phyloP scores from a whole-genome alignment of 2,888 invertebrate genomes.

The Fabriciana adippe region DNA sequence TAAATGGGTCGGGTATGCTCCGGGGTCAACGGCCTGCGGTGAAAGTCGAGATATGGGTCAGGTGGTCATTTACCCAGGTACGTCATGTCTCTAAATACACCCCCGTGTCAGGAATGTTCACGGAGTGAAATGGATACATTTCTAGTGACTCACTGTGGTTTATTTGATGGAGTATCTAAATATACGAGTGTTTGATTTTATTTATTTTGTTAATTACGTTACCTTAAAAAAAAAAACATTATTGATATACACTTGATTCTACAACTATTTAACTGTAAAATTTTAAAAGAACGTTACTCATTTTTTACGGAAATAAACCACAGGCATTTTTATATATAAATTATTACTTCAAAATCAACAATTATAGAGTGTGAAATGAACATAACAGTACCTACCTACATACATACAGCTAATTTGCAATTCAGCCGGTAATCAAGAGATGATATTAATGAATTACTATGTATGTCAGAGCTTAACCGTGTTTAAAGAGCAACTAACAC shows the following conservation, averaged over 20 bases:
- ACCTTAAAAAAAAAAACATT: too few species aligned
- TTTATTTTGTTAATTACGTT: neutral
- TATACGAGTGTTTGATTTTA: conserved; percentile 13
- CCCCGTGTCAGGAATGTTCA: conserved; percentile 31
- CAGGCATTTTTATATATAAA: neutral
- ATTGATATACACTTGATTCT: too few species aligned
- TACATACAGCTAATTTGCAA: conserved; percentile 27
- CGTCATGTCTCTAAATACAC: conserved; percentile 39
- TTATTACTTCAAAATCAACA: conserved; percentile 20
- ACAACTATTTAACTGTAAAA: neutral
- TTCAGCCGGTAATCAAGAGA: conserved; percentile 27
- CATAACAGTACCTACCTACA: conserved; percentile 22
- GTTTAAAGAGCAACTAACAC: conserved; percentile 37
- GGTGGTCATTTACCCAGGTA: conserved; percentile 79
- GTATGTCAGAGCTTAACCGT: conserved; percentile 41
- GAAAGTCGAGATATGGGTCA: conserved; percentile 80
- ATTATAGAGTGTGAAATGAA: conserved; percentile 21
- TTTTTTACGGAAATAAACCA: neutral
- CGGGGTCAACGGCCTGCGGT: conserved; percentile 78
- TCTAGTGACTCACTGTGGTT: conserved; percentile 20
- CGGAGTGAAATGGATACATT: conserved; percentile 33
- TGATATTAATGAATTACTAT: conserved; percentile 38
- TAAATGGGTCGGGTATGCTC: conserved; percentile 71
- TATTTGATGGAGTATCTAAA: conserved; percentile 16
- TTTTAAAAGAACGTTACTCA: neutral